Evolutionary conservation across 1,140 invertebrate species (phyloP), one percentile per base, ranked within the genome.

Genomic region (Cheumatopsyche charites): DNA sequence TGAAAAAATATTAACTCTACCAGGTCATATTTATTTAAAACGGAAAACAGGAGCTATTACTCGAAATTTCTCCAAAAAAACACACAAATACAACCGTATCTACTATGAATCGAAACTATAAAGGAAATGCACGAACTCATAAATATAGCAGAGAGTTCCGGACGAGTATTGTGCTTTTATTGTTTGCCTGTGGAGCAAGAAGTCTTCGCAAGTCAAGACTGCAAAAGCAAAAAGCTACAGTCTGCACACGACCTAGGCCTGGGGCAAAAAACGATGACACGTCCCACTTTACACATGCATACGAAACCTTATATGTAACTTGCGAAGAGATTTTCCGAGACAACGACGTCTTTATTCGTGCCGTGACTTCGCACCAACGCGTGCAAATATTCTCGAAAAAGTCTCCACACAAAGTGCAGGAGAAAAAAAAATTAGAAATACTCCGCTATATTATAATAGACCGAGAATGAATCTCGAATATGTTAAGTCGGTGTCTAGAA

Each of bases 211-310:
- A 41, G 62, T 17, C 36, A 63, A 63, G 62, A 63, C 62, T 41
- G 7, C 26, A 43, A 42, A 58, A 23, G 29, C 62, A 63, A 63
- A 63, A 63, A 63, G 36, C 62, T 21, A 12, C 7, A 26, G 9
- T 11, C 1, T 21, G 36, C 62, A 63, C 26, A 63, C 26, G 62
- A 63, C 62, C 62, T 63, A 62, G 7, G 15, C 29, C 29, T 17
- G 15, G 19, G 42, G 17, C 26, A 63, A 63, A 63, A 63, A 63
- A 36, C 29, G 62, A 63, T 63, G 62, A 63, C 62, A 42, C 62
- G 41, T 42, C 4, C 36, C 62, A 41, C 36, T 42, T 43, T 19
- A 43, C 42, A 36, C 9, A 36, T 9, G 9, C 29, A 36, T 9
- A 36, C n/a, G n/a, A n/a, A n/a, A n/a, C n/a, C n/a, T 42, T 12